Evolutionary conservation across 2,113 vertebrate genomes (phyloP).

Genomic region (Ahaetulla prasina): DNA sequence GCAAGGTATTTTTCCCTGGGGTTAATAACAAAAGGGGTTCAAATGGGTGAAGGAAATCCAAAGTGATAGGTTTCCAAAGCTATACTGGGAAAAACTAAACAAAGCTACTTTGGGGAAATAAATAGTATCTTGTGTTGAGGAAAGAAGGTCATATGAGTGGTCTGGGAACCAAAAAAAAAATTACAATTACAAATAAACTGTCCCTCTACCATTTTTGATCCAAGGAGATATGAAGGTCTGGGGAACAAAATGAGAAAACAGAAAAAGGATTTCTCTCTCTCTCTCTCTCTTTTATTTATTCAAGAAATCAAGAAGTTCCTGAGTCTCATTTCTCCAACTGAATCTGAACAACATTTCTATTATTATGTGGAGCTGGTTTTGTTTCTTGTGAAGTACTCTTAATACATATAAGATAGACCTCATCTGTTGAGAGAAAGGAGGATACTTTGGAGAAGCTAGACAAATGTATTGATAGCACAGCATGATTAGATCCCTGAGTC

Average conservation of each 20-base stretch:
- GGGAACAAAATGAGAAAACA: neutral
- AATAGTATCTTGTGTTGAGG: neutral
- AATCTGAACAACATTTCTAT: neutral
- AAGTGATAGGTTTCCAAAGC: neutral
- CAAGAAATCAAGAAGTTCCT: neutral
- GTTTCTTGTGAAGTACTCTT: neutral
- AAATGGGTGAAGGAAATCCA: neutral
- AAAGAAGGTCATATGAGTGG: neutral
- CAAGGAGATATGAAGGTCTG: neutral
- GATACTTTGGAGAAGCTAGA: neutral
- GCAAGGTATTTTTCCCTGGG: neutral
- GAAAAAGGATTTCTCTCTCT: neutral
- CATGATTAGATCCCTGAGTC: slow-evolving; percentile 19
- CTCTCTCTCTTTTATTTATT: neutral
- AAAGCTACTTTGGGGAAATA: neutral
- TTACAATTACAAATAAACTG: neutral
- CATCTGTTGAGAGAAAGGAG: neutral
- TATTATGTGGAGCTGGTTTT: neutral
- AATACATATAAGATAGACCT: neutral
- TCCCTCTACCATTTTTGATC: neutral
- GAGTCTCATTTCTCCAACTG: neutral
- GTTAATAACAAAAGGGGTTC: neutral
- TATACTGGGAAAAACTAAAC: neutral
- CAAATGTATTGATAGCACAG: slow-evolving; percentile 2
- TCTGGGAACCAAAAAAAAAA: neutral